Conservation (phyloP, 2,888 invertebrate species). For the Troides oblongomaculatus region DNA sequence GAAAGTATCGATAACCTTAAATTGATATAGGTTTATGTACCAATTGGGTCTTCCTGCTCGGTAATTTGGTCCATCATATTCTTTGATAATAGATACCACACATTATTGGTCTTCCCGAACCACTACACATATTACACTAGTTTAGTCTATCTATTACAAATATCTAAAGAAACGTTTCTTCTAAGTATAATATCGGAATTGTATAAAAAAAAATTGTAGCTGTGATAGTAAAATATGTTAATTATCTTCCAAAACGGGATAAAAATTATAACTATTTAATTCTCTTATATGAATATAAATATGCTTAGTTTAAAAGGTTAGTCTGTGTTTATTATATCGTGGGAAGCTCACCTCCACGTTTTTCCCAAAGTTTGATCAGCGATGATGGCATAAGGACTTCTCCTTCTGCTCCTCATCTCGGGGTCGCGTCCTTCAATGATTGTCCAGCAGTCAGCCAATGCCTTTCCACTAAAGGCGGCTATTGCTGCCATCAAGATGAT, state of each 20-base stretch:
- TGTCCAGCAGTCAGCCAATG: slow-evolving; percentile 84
- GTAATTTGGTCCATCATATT: no score
- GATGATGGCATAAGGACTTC: slow-evolving; percentile 85
- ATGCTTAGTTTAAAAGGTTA: background rate
- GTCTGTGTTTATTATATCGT: background rate
- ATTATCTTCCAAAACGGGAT: background rate
- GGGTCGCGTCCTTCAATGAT: slow-evolving; percentile 83
- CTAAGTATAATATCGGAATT: background rate
- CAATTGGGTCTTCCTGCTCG: no score
- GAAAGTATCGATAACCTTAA: no score
- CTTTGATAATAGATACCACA: no score
- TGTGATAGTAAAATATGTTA: background rate
- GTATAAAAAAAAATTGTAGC: background rate
- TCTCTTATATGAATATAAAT: background rate
- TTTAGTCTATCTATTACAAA: no score
- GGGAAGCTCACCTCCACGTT: slow-evolving; percentile 71
- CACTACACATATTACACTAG: no score
- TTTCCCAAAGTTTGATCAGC: slow-evolving; percentile 82
- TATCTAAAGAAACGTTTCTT: no score
- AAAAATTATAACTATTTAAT: background rate
- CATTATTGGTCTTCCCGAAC: no score
- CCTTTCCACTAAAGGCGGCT: slow-evolving; percentile 84
- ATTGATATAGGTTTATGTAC: no score
- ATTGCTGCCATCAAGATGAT: slow-evolving; percentile 80
- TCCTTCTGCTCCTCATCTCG: slow-evolving; percentile 77